Conservation (phyloP, 1,140 invertebrate genomes). For the Notospermus geniculatus region DNA sequence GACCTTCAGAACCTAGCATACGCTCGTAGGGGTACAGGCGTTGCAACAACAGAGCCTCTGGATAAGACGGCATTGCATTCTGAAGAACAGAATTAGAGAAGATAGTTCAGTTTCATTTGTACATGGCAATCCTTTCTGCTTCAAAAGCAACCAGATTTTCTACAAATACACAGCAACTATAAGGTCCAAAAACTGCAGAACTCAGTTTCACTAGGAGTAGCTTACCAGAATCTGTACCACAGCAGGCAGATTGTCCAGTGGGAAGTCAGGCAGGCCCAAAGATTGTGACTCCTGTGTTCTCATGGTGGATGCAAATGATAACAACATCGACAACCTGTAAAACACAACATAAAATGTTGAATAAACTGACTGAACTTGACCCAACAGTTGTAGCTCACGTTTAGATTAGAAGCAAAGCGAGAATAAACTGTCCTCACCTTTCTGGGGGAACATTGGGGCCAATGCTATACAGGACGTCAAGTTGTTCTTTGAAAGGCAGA, state of each 20-base stretch:
- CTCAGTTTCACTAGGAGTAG: constrained; percentile 10
- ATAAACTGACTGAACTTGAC: too few relatives aligned
- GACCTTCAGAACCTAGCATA: constrained; percentile 72
- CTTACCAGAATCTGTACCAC: constrained; percentile 74
- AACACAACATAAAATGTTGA: not conserved
- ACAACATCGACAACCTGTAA: constrained; percentile 62
- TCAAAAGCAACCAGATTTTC: not conserved
- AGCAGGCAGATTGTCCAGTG: constrained; percentile 74
- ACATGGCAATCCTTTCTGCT: too few relatives aligned
- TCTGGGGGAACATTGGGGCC: not conserved
- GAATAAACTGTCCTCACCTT: too few relatives aligned
- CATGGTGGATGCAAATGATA: constrained; percentile 75
- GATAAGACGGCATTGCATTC: constrained; percentile 68
- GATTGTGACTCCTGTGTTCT: constrained; percentile 67
- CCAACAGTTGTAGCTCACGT: too few relatives aligned
- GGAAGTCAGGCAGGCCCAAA: constrained; percentile 84
- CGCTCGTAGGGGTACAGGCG: constrained; percentile 80
- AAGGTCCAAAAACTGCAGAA: too few relatives aligned
- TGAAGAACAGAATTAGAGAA: constrained; percentile 55
- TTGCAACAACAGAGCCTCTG: constrained; percentile 67
- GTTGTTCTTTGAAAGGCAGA: constrained; percentile 49
- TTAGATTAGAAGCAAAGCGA: too few relatives aligned
- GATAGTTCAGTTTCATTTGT: too few relatives aligned
- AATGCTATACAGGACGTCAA: not conserved
- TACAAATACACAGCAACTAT: too few relatives aligned